Evolutionary conservation across 2,113 vertebrate species (phyloP).

Genomic region (Bombycilla garrulus): DNA sequence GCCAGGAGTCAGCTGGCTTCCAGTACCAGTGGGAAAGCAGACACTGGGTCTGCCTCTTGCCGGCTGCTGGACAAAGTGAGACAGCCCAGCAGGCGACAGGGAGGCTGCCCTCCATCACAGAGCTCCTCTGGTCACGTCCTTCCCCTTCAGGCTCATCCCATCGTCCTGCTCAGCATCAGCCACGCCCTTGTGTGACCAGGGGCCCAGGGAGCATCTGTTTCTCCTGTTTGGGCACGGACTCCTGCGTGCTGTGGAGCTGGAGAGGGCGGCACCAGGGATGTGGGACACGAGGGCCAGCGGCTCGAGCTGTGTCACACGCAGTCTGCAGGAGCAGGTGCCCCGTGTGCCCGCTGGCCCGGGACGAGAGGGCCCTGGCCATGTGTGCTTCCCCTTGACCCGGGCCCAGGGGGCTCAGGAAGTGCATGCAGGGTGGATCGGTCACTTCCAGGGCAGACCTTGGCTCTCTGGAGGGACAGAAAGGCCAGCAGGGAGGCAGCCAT

Average conservation of each 20-base stretch:
- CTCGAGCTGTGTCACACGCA: background rate
- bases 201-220: rapidly evolving
- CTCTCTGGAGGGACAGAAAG: background rate
- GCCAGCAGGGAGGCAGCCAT: background rate
- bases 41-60: background rate
- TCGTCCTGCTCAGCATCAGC: background rate
- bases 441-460: background rate
- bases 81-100: background rate
- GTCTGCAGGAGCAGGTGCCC: background rate
- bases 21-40: background rate
- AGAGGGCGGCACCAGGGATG: rapidly evolving
- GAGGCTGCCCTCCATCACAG: background rate
- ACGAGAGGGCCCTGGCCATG: background rate
- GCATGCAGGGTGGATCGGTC: background rate
- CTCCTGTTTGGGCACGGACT: background rate
- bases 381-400: rapidly evolving
- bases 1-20: background rate
- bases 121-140: background rate
- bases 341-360: rapidly evolving
- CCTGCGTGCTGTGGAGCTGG: background rate
- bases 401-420: background rate
- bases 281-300: background rate
- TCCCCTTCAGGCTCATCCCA: background rate
- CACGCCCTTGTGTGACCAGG: background rate
- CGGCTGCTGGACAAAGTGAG: background rate